phyloP scores from a whole-genome alignment of 1,140 invertebrate genomes.

The Drosophila baimaii region DNA sequence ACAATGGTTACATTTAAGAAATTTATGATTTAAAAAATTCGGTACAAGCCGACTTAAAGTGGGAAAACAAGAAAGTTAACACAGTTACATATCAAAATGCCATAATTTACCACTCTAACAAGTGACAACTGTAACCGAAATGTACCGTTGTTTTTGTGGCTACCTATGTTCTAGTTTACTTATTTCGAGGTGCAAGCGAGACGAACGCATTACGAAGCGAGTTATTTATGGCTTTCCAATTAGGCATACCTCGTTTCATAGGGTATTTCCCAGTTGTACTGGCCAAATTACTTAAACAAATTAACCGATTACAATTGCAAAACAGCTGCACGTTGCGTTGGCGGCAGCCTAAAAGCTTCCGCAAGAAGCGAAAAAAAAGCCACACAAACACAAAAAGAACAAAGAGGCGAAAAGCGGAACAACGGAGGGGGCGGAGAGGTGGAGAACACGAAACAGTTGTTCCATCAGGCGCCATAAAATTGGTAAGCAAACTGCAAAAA shows the following conservation, averaged over 20 bases:
- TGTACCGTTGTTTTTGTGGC: conserved; percentile 45
- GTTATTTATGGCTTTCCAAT: conserved; percentile 20
- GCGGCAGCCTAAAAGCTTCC: conserved; percentile 74
- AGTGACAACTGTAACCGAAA: conserved; percentile 33
- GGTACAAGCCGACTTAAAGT: too few relatives aligned
- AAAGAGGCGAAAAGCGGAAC: conserved; percentile 45
- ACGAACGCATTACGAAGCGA: conserved; percentile 3
- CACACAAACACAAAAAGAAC: conserved; percentile 39
- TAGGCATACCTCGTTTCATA: background rate
- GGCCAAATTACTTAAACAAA: conserved; percentile 7
- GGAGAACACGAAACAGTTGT: conserved; percentile 58
- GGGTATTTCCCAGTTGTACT: conserved; percentile 16
- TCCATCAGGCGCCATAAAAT: conserved; percentile 52
- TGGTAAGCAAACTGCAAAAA: conserved; percentile 15
- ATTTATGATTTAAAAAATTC: too few relatives aligned
- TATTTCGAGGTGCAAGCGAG: conserved; percentile 47
- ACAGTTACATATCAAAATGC: background rate
- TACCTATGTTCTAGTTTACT: conserved; percentile 52
- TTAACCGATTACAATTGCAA: conserved; percentile 54
- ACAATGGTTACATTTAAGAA: too few relatives aligned
- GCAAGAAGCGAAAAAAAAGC: conserved; percentile 25
- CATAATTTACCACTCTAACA: too few relatives aligned
- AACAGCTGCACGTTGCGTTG: conserved; percentile 74
- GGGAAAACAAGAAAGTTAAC: too few relatives aligned
- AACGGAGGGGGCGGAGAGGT: conserved; percentile 9